These are phyloP conservation scores for Sapayoa aenigma DNA, from an alignment of 2,113 vertebrate species.

Conservation along the genomic window DNA sequence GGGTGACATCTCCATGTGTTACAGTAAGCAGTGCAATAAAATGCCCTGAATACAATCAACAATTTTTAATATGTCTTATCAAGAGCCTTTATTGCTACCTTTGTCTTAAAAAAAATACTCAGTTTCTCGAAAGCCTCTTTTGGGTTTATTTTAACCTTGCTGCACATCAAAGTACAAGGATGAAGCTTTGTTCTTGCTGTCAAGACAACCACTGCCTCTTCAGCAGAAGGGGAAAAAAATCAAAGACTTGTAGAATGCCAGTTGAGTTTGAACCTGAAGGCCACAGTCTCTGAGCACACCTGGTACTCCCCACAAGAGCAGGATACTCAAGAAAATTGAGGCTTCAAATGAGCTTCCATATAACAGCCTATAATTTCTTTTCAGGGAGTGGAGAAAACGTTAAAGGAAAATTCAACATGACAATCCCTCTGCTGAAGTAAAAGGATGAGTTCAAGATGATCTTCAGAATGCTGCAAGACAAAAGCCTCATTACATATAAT, in stretches of 20 bases:
- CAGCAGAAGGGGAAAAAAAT: slow-evolving; percentile 78
- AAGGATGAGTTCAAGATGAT: slow-evolving; percentile 88
- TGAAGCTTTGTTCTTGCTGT: slow-evolving; percentile 77
- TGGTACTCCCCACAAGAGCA: slow-evolving; percentile 80
- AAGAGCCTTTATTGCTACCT: slow-evolving; percentile 36
- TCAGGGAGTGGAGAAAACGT: slow-evolving; percentile 78
- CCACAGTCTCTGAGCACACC: slow-evolving; percentile 74
- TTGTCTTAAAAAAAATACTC: slow-evolving; percentile 65
- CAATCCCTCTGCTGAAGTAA: slow-evolving; percentile 80
- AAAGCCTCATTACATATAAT: slow-evolving; percentile 96
- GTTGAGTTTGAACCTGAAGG: slow-evolving; percentile 76
- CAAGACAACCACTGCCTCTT: slow-evolving; percentile 81
- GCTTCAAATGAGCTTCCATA: slow-evolving; percentile 91
- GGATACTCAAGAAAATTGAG: slow-evolving; percentile 87
- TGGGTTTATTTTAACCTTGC: slow-evolving; percentile 70
- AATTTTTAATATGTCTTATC: neutral
- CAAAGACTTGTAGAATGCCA: slow-evolving; percentile 88
- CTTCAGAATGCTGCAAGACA: slow-evolving; percentile 89
- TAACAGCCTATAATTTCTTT: slow-evolving; percentile 90
- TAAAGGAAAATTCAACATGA: slow-evolving; percentile 79
- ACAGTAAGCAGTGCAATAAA: neutral
- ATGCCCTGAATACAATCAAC: neutral
- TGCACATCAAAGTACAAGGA: slow-evolving; percentile 72
- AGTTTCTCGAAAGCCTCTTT: slow-evolving; percentile 67
- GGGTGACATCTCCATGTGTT: neutral